Percentiles rank a stretch among this genome's conserved stretches.
Conservation (phyloP, 1,140 invertebrate genomes). For the Hylaeus volcanicus region DNA sequence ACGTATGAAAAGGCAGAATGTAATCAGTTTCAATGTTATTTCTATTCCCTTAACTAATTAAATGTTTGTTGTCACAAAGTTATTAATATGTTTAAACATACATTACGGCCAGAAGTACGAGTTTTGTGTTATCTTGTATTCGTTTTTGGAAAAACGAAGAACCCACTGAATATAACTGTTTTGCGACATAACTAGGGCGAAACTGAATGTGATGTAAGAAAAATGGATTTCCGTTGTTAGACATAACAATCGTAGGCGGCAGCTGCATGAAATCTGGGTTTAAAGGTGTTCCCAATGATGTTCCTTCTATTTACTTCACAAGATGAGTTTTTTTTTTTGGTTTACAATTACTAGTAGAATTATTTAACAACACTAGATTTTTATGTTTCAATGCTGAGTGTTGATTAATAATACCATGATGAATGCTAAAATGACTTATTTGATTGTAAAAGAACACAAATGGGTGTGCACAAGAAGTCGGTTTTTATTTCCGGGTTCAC, state of each 20-base stretch:
- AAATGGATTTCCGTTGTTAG: slow-evolving; percentile 61
- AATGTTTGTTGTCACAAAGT: neutral
- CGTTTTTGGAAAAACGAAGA: slow-evolving; percentile 11
- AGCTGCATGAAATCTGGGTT: slow-evolving; percentile 70
- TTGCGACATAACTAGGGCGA: slow-evolving; percentile 63
- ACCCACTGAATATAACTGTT: slow-evolving; percentile 17
- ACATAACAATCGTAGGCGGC: slow-evolving; percentile 65
- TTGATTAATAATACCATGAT: slow-evolving; percentile 72
- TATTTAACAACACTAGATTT: slow-evolving; percentile 75
- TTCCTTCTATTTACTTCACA: slow-evolving; percentile 72
- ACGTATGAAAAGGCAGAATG: slow-evolving; percentile 18
- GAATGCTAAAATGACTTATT: slow-evolving; percentile 67
- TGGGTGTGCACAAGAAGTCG: slow-evolving; percentile 65
- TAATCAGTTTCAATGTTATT: slow-evolving; percentile 19
- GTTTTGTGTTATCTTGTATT: slow-evolving; percentile 28
- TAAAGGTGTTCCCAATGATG: slow-evolving; percentile 74
- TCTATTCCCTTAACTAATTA: slow-evolving; percentile 15
- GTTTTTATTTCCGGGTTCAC: slow-evolving; percentile 66
- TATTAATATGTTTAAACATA: slow-evolving; percentile 21
- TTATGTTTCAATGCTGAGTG: slow-evolving; percentile 75
- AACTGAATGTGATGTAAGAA: slow-evolving; percentile 56
- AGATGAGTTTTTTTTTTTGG: slow-evolving; percentile 73
- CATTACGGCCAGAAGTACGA: slow-evolving; percentile 4
- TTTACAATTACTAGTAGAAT: slow-evolving; percentile 72
- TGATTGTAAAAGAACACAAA: slow-evolving; percentile 65